phyloP scores from a whole-genome alignment of 2,113 vertebrate species.

The Eira barbara region DNA sequence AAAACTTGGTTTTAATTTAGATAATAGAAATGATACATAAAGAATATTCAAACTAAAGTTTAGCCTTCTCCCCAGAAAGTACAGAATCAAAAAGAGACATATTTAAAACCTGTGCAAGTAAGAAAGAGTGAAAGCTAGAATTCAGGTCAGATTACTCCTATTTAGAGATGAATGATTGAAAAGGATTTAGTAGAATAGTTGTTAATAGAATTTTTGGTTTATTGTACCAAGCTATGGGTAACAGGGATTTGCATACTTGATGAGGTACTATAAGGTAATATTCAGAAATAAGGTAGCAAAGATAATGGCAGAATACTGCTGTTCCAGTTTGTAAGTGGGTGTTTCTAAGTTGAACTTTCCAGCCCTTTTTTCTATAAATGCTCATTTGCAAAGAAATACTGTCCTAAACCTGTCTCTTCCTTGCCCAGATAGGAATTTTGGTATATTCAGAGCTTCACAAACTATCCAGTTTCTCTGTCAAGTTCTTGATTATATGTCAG shows the following conservation, averaged over 20 bases:
- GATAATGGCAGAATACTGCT: background rate
- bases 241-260: background rate
- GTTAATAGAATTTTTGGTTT: background rate
- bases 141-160: background rate
- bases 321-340: background rate
- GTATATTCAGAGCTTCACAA: background rate
- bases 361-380: background rate
- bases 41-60: background rate
- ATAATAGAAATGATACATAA: background rate
- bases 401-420: background rate
- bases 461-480: background rate
- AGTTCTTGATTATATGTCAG: background rate
- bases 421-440: background rate
- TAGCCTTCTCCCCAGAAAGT: background rate
- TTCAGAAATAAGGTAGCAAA: background rate
- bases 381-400: background rate
- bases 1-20: background rate
- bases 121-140: background rate
- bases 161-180: background rate
- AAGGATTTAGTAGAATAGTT: background rate
- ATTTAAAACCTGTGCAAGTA: background rate
- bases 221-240: background rate
- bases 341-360: background rate
- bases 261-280: background rate
- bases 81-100: background rate